A percentile compares a stretch with the other conserved stretches of the same genome.
Evolutionary conservation across 2,113 vertebrate genomes (phyloP).

Genomic region (Nannobrachium achirus): DNA sequence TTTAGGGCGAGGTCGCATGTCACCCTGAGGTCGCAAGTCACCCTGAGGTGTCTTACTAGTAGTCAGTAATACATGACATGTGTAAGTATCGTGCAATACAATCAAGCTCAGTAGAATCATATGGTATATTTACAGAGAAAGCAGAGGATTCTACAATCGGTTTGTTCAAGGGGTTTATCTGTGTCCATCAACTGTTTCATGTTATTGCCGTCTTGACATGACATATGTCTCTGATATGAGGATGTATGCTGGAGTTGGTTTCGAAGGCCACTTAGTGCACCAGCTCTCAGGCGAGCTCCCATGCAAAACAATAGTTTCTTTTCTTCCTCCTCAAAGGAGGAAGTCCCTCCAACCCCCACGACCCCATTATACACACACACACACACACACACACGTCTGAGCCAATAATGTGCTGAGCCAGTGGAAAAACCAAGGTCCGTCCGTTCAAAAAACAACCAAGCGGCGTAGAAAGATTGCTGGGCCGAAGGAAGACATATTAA

Average conservation of each 20-base stretch:
- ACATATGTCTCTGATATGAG: conserved; percentile 16
- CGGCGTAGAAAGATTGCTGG: conserved; percentile 65
- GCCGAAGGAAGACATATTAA: conserved; percentile 76
- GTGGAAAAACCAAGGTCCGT: conserved; percentile 75
- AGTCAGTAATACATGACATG: too few species aligned
- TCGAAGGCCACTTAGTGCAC: neutral
- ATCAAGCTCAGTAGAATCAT: too few species aligned
- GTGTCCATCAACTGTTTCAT: neutral
- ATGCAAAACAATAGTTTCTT: conserved; percentile 45
- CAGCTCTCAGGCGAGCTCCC: neutral
- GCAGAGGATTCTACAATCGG: too few species aligned
- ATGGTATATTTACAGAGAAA: too few species aligned
- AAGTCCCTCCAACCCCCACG: conserved; percentile 44
- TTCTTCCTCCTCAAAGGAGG: conserved; percentile 73
- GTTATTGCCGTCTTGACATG: conserved; percentile 7
- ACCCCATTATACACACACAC: neutral
- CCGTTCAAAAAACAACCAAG: conserved; percentile 65
- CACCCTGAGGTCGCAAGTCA: too few species aligned
- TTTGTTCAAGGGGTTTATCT: too few species aligned
- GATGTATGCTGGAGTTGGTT: conserved; percentile 3
- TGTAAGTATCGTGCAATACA: too few species aligned
- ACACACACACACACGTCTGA: neutral
- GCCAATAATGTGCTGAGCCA: conserved; percentile 74
- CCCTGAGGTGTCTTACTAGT: too few species aligned
- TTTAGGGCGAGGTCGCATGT: too few species aligned